Conservation (phyloP, 1,140 invertebrate species). For the Papilio glaucus region DNA sequence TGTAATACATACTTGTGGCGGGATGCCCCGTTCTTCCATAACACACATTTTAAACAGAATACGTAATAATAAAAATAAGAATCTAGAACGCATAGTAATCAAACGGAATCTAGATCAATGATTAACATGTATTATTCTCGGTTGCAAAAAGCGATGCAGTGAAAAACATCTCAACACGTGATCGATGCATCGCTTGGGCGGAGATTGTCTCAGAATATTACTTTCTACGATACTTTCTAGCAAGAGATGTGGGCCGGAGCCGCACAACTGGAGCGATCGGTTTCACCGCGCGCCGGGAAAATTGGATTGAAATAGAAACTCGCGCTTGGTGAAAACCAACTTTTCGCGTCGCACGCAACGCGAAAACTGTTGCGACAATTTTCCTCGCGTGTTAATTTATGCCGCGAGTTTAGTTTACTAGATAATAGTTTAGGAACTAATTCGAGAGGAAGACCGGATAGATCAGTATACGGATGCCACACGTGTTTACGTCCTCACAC, state of each 20-base stretch:
- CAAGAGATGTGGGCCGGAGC: conserved; percentile 80
- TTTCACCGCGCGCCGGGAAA: conserved; percentile 80
- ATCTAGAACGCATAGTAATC: background rate
- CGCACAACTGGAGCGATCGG: conserved; percentile 81
- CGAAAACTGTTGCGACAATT: conserved; percentile 57
- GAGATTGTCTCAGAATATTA: conserved; percentile 76
- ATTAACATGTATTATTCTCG: conserved; percentile 28
- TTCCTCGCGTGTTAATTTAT: background rate
- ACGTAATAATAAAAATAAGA: background rate
- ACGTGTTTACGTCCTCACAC: conserved; percentile 69
- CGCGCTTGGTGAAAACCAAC: conserved; percentile 75
- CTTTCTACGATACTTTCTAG: conserved; percentile 83
- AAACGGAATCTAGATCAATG: conserved; percentile 26
- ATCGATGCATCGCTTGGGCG: conserved; percentile 73
- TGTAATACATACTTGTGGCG: no score
- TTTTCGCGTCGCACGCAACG: conserved; percentile 77
- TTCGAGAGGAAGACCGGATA: conserved; percentile 35
- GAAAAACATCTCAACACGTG: conserved; percentile 67
- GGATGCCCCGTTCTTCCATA: no score
- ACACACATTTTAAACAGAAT: no score
- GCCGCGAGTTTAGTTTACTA: conserved; percentile 22
- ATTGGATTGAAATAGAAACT: conserved; percentile 82
- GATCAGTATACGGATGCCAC: conserved; percentile 42
- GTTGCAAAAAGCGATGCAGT: conserved; percentile 56
- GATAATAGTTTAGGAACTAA: no score